These are phyloP conservation scores for Anisognathus igniventris DNA, from an alignment of 2,797 vertebrate species.

Conservation along the genomic window DNA sequence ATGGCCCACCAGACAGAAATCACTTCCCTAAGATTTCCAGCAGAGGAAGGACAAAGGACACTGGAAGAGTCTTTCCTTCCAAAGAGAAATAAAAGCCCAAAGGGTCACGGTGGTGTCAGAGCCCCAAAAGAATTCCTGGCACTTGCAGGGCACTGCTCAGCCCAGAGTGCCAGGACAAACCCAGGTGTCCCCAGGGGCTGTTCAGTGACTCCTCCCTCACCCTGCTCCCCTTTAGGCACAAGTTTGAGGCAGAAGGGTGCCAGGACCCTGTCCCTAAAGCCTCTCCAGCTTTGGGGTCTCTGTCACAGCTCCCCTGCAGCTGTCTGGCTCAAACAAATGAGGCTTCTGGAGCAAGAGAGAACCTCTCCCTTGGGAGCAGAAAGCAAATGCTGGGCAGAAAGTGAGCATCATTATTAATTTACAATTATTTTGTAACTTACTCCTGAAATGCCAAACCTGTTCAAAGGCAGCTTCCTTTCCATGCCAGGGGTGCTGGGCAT, in stretches of 20 bases:
- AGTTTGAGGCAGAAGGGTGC: background rate
- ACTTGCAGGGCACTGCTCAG: background rate
- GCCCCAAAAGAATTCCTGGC: background rate
- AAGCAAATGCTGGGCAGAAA: conserved; percentile 45
- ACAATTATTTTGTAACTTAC: conserved; percentile 19
- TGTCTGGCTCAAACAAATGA: background rate
- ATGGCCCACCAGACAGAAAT: background rate
- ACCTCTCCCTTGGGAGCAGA: conserved; percentile 29
- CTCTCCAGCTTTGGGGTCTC: background rate
- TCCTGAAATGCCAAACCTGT: background rate
- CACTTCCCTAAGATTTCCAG: background rate
- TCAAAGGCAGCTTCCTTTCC: background rate
- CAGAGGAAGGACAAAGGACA: background rate
- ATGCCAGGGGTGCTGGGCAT: background rate
- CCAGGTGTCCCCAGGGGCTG: accelerated
- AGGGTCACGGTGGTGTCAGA: background rate
- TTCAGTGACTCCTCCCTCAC: background rate
- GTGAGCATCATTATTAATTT: conserved; percentile 62
- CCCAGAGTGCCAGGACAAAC: background rate
- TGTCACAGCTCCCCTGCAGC: background rate
- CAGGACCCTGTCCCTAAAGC: background rate
- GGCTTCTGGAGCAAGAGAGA: conserved; percentile 28
- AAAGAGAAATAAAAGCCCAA: background rate
- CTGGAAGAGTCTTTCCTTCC: background rate
- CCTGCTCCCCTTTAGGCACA: background rate